Percentiles rank a stretch among this genome's conserved stretches.
These are phyloP conservation scores for Amblyopsis hoosieri DNA, from an alignment of 2,797 vertebrate species.

Conservation along the genomic window DNA sequence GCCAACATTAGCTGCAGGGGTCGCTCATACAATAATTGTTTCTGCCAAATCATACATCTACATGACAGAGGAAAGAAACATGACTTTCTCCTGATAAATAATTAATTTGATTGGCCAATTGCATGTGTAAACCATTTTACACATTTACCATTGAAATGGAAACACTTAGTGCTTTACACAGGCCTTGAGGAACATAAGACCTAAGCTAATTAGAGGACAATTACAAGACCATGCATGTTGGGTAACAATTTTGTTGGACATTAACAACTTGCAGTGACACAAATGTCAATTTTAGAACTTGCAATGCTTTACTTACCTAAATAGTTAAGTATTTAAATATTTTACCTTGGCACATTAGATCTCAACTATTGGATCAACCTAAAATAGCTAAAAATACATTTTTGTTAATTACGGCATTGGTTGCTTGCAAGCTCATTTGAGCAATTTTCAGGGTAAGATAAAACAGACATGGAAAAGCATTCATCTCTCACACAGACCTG, in stretches of 20 bases:
- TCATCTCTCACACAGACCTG: conserved; percentile 83
- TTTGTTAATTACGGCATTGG: conserved; percentile 91
- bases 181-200: conserved; percentile 43
- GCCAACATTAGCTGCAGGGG: conserved; percentile 71
- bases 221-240: conserved; percentile 66
- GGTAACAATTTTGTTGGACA: conserved; percentile 66
- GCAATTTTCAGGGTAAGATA: conserved; percentile 83
- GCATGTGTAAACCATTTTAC: conserved; percentile 67
- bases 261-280: conserved; percentile 79
- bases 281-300: conserved; percentile 81
- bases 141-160: conserved; percentile 31
- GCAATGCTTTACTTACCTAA: conserved; percentile 92
- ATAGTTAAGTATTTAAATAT: conserved; percentile 94
- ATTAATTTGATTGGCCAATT: conserved; percentile 78
- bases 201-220: conserved; percentile 77
- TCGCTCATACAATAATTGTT: conserved; percentile 87
- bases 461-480: conserved; percentile 87
- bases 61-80: conserved; percentile 85
- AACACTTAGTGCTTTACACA: conserved; percentile 24
- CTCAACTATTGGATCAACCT: conserved; percentile 86
- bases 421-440: conserved; percentile 89
- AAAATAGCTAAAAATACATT: conserved; percentile 90
- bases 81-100: conserved; percentile 91
- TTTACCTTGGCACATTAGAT: conserved; percentile 89
- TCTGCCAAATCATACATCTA: conserved; percentile 90